A percentile compares a stretch with the other conserved stretches of the same genome.
These are phyloP conservation scores for Globia sparganii DNA, from an alignment of 2,888 invertebrate genomes.

Conservation along the genomic window DNA sequence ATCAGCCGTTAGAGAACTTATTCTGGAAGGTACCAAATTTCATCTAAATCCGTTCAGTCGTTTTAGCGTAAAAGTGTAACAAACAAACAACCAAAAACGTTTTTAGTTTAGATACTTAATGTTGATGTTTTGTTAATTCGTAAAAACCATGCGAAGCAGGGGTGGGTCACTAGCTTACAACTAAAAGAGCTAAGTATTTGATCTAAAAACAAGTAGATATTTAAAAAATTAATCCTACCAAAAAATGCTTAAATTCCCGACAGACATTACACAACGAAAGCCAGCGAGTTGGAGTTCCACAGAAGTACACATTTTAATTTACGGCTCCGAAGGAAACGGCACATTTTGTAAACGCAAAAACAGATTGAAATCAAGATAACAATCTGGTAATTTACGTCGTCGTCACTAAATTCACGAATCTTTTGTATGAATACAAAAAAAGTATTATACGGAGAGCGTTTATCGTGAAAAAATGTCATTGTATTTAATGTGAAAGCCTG, in stretches of 20 bases:
- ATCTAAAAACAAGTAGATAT: background rate
- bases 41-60: background rate
- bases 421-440: constrained; percentile 53
- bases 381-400: constrained; percentile 55
- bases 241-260: background rate
- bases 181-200: background rate
- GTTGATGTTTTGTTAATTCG: background rate
- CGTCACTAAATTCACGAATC: constrained; percentile 38
- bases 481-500: constrained; percentile 67
- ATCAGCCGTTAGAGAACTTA: background rate
- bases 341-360: constrained; percentile 23
- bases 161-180: background rate
- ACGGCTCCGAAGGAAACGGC: constrained; percentile 15
- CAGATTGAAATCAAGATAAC: constrained; percentile 57
- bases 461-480: constrained; percentile 69
- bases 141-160: background rate
- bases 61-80: background rate
- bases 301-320: constrained; percentile 46
- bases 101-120: background rate
- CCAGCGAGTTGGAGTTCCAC: background rate
- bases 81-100: background rate
- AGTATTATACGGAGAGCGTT: constrained; percentile 50
- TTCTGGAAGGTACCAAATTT: background rate
- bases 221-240: background rate
- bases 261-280: constrained; percentile 22